A percentile compares a stretch with the other conserved stretches of the same genome.
Evolutionary conservation across 2,888 invertebrate species (phyloP).

Genomic region (Pogonocherus hispidulus): DNA sequence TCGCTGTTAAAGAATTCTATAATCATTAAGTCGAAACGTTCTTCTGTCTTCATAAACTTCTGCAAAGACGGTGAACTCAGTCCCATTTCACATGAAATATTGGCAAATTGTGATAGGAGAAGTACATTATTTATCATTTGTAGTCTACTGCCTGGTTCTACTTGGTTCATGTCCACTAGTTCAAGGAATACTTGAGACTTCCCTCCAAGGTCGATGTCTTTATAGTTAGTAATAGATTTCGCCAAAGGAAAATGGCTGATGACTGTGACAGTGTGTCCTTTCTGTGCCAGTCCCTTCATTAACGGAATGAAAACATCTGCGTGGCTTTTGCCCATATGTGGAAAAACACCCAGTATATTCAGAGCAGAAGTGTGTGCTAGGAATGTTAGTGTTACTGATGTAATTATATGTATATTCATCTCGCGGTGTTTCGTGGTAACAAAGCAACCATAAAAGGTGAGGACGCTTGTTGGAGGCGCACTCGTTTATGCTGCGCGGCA

Average conservation of each 20-base stretch:
- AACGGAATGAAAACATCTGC: conserved; percentile 77
- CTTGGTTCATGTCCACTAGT: conserved; percentile 24
- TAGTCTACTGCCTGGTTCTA: conserved; percentile 22
- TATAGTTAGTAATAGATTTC: conserved; percentile 71
- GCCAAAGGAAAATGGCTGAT: conserved; percentile 76
- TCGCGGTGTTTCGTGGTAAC: background rate
- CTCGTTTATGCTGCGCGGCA: background rate
- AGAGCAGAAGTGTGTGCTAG: conserved; percentile 40
- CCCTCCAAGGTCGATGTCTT: conserved; percentile 70
- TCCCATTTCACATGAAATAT: conserved; percentile 38
- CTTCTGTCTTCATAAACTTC: conserved; percentile 65
- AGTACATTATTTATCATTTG: conserved; percentile 35
- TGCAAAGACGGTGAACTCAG: conserved; percentile 62
- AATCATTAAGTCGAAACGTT: conserved; percentile 76
- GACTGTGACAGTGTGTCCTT: conserved; percentile 79
- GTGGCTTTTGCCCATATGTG: conserved; percentile 80
- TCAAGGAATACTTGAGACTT: conserved; percentile 21
- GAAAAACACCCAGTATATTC: conserved; percentile 77
- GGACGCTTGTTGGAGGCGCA: background rate
- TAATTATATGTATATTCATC: background rate
- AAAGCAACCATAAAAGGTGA: background rate
- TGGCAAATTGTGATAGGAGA: conserved; percentile 25
- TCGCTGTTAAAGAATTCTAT: conserved; percentile 80
- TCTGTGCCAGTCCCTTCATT: conserved; percentile 73
- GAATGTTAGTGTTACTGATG: background rate